Base-by-base conservation (phyloP, 2,113 vertebrate genomes). In the Cyanistes caeruleus region DNA sequence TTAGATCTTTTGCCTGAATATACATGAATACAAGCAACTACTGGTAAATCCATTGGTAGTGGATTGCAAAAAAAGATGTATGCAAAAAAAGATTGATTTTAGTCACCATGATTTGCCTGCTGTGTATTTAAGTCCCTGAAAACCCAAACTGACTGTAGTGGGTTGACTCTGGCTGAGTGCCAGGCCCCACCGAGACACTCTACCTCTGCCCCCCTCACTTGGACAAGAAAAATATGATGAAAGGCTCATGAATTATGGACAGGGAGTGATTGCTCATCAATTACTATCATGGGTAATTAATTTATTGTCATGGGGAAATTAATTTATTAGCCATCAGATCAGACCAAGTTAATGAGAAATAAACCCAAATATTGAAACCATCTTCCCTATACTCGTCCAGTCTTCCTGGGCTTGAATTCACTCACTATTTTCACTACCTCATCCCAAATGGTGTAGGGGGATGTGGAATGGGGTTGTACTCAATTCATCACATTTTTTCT, bases 391-490 rank as follows among this genome's bases (percentile, higher is more conserved):
- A 37, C 2, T 8, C 15, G 5, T 74, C 17, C 43, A 4, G 64
- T 77, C 53, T 74, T 86, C 19, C 11, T 3, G 1, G 12, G 6
- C 33, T 56, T 43, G 51, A 10, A 4, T 56, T 56, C 23, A 52
- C 14, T 49, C 17, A 16, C 1, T 9, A 2, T 28, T 51, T 65
- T 75, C 35, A 55, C 5, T 28, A 6, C 14, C 18, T 84, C 3
- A 4, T 22, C 21, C 12, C 3, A 27, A 31, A 33, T 4, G 1
- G 27, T 0, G 0, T 19, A 35, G 5, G 7, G 7, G 0, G 2
- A 48, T 12, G 2, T 5, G 7, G 31, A 65, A 49, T 27, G 27
- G 11, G 5, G 4, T 2, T 53, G 27, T 5, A 1, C 8, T 51
- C 20, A 21, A 22, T 43, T 37, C 9, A 37, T 59, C 22, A 33